Evolutionary conservation across 2,797 vertebrate genomes (phyloP).

Genomic region (Argya squamiceps): DNA sequence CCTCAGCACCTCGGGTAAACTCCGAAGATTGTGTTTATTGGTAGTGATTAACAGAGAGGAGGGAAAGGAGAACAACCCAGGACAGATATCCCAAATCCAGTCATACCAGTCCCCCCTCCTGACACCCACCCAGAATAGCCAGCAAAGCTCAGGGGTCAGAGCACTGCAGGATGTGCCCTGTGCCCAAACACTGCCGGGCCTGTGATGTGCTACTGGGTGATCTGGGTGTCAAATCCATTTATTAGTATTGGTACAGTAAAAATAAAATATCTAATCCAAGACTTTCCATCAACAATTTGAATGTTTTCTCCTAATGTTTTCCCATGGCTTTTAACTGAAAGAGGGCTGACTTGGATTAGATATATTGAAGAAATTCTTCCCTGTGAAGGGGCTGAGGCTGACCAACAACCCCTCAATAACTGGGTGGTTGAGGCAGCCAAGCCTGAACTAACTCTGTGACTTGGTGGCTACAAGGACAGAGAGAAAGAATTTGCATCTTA

Average conservation of each 20-base stretch:
- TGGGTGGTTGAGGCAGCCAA: neutral
- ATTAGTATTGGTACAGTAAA: neutral
- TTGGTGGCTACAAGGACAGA: neutral
- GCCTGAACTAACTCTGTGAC: neutral
- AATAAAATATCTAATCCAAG: neutral
- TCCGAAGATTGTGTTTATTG: neutral
- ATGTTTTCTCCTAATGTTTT: neutral
- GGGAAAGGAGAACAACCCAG: neutral
- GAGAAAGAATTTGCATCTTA: neutral
- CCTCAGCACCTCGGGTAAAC: neutral
- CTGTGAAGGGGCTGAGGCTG: neutral
- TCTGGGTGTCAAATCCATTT: neutral
- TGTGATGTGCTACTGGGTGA: neutral
- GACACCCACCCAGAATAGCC: rapidly evolving
- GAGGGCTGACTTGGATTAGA: neutral
- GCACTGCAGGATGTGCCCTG: neutral
- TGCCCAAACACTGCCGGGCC: neutral
- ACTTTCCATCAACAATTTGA: rapidly evolving
- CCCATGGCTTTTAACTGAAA: neutral
- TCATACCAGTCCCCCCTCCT: neutral
- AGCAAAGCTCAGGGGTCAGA: neutral
- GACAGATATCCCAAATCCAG: rapidly evolving
- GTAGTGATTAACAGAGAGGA: neutral
- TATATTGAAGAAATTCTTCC: neutral
- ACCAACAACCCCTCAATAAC: neutral